These are phyloP conservation scores for Himalopsyche kuldschensis DNA, from an alignment of 2,888 invertebrate species.

Conservation along the genomic window DNA sequence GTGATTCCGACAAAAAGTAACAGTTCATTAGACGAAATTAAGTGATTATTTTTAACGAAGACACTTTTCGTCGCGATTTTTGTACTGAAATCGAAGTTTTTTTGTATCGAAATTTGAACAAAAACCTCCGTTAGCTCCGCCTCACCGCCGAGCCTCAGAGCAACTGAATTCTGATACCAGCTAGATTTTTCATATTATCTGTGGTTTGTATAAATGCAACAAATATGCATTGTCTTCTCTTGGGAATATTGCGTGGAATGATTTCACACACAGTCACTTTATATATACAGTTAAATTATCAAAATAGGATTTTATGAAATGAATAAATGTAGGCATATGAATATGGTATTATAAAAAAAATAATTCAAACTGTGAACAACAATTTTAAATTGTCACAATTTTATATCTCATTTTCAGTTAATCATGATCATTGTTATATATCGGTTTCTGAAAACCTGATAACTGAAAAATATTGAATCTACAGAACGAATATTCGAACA, in stretches of 20 bases:
- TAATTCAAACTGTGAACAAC: too few relatives aligned
- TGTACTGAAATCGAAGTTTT: background rate
- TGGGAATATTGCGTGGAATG: background rate
- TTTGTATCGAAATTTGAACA: background rate
- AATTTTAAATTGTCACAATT: too few relatives aligned
- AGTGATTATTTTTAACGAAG: background rate
- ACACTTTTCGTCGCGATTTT: background rate
- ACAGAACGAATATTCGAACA: too few relatives aligned
- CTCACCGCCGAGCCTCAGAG: background rate
- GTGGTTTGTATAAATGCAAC: background rate
- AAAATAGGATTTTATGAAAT: too few relatives aligned
- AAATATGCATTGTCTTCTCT: background rate
- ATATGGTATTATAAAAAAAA: too few relatives aligned
- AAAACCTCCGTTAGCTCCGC: background rate
- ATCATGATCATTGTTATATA: too few relatives aligned
- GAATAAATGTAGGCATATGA: too few relatives aligned
- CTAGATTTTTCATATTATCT: background rate
- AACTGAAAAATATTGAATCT: too few relatives aligned
- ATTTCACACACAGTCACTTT: background rate
- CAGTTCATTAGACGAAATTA: background rate
- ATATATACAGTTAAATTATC: too few relatives aligned
- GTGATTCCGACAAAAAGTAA: background rate
- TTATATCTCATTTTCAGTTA: too few relatives aligned
- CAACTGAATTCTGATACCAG: background rate
- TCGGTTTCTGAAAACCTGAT: too few relatives aligned